Conservation (phyloP, 1,140 invertebrate genomes). For the Caenorhabditis briggsae region DNA sequence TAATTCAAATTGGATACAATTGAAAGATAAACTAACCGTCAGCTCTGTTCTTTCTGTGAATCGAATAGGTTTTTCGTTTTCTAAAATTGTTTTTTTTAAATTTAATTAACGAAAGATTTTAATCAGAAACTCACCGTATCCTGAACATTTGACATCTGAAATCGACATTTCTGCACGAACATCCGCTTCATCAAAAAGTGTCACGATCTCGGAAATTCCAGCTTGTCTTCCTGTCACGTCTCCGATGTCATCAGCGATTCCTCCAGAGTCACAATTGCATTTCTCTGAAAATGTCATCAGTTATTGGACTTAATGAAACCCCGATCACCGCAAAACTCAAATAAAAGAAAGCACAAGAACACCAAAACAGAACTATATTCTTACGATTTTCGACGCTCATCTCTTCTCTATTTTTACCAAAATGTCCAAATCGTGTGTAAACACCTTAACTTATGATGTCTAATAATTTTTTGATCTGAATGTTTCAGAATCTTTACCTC, state of each 20-base stretch:
- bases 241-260: slow-evolving; percentile 50
- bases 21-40: neutral
- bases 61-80: slow-evolving; percentile 41
- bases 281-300: slow-evolving; percentile 18
- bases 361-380: neutral
- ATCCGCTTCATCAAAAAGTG: slow-evolving; percentile 51
- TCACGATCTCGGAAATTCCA: slow-evolving; percentile 44
- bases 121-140: slow-evolving; percentile 23
- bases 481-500: slow-evolving; percentile 7
- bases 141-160: slow-evolving; percentile 45
- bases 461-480: neutral
- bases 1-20: too few relatives aligned
- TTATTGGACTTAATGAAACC: too few relatives aligned
- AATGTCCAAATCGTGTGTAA: slow-evolving; percentile 39
- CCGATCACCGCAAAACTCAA: too few relatives aligned
- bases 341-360: too few relatives aligned
- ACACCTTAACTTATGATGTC: neutral
- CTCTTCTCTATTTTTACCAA: slow-evolving; percentile 25
- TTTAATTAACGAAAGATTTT: neutral
- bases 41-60: slow-evolving; percentile 41
- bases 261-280: slow-evolving; percentile 60
- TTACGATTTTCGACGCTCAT: neutral
- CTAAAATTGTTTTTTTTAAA: neutral
- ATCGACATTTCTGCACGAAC: slow-evolving; percentile 58
- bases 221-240: slow-evolving; percentile 21